Conservation (phyloP, 2,113 vertebrate species). For the Paraplagusia blochii region DNA sequence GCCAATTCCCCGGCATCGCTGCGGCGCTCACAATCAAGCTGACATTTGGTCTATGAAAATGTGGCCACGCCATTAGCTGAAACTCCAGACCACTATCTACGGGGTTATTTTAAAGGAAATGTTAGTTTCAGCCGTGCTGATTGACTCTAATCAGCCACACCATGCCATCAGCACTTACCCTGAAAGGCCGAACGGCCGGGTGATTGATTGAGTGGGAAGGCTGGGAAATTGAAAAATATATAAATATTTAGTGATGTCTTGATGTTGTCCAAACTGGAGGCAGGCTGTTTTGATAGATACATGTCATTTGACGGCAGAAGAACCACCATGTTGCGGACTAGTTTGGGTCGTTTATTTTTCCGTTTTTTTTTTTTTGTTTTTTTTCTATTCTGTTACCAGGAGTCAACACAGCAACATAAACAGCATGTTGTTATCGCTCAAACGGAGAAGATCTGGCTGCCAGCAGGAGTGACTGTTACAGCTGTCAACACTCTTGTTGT, state of each 20-base stretch:
- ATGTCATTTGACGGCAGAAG: background rate
- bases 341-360: background rate
- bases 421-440: background rate
- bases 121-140: slow-evolving; percentile 60
- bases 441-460: background rate
- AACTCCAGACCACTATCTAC: slow-evolving; percentile 43
- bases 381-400: slow-evolving; percentile 1
- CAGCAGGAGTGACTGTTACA: slow-evolving; percentile 16
- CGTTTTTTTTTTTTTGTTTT: too few relatives aligned
- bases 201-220: slow-evolving; percentile 69
- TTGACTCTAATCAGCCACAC: slow-evolving; percentile 75
- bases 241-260: slow-evolving; percentile 55
- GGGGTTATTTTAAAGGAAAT: slow-evolving; percentile 56
- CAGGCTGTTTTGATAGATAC: slow-evolving; percentile 1
- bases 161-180: slow-evolving; percentile 45
- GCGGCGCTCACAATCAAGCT: slow-evolving; percentile 70
- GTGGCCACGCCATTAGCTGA: slow-evolving; percentile 61
- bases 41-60: slow-evolving; percentile 65
- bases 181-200: slow-evolving; percentile 30
- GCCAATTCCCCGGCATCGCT: slow-evolving; percentile 39
- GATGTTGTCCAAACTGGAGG: slow-evolving; percentile 2
- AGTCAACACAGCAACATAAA: slow-evolving; percentile 8
- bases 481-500: slow-evolving; percentile 31
- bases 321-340: background rate
- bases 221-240: slow-evolving; percentile 40